A percentile compares a stretch with the other conserved stretches of the same genome.
These are phyloP conservation scores for Montipora foliosa DNA, from an alignment of 64 coral and sea anemone species.

Conservation along the genomic window DNA sequence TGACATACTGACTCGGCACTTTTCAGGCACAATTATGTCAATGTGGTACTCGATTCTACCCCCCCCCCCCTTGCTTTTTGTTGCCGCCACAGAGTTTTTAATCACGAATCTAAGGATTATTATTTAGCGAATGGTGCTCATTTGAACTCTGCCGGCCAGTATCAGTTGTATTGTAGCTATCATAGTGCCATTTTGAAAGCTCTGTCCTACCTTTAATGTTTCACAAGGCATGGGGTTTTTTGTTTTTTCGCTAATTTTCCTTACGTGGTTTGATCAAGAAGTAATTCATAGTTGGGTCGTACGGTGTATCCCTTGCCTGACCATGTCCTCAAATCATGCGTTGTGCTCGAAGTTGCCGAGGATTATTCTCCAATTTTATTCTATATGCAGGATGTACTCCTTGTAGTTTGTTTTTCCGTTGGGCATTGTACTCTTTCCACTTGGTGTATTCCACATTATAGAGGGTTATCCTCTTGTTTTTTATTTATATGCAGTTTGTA, in stretches of 20 bases:
- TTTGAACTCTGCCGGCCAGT: not conserved
- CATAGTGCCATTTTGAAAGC: not conserved
- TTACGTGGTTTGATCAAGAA: not conserved
- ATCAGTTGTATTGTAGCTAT: conserved; percentile 34
- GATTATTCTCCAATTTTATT: not conserved
- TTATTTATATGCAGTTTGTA: not conserved
- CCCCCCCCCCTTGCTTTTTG: not conserved
- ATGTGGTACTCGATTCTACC: not conserved
- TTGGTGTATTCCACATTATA: not conserved
- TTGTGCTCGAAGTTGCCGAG: no score
- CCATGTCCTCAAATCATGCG: no score
- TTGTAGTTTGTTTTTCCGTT: not conserved
- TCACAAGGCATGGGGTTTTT: not conserved
- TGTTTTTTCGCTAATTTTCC: not conserved
- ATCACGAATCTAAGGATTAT: not conserved
- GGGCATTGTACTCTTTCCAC: not conserved
- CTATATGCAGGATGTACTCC: not conserved
- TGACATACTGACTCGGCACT: not conserved
- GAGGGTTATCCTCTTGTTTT: not conserved
- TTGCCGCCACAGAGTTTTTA: not conserved
- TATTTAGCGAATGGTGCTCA: not conserved
- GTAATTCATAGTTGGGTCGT: not conserved
- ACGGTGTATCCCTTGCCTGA: no score
- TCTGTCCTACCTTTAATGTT: not conserved
- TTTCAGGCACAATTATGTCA: not conserved